phyloP scores from a whole-genome alignment of 2,113 vertebrate species.

The Tetraodon nigroviridis region DNA sequence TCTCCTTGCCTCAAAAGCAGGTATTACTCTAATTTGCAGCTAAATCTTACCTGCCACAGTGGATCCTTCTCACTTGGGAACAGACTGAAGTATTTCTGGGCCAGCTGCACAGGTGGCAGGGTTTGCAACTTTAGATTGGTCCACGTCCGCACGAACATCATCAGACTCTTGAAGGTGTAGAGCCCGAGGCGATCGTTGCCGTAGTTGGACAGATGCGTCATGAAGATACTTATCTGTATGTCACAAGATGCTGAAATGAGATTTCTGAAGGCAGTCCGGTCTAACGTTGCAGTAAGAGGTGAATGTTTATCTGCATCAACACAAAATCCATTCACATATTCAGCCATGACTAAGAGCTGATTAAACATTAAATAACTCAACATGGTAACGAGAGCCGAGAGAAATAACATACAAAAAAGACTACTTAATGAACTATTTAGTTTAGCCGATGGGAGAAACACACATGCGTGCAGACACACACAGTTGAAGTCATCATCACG shows the following conservation, averaged over 20 bases:
- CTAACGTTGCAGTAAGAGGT: not conserved
- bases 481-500: too few relatives aligned
- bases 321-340: too few relatives aligned
- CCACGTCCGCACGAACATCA: slow-evolving; percentile 90
- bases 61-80: slow-evolving; percentile 96
- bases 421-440: not conserved
- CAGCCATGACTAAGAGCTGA: too few relatives aligned
- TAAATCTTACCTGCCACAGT: slow-evolving; percentile 85
- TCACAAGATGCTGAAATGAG: not conserved
- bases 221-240: slow-evolving; percentile 94
- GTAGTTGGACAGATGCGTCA: slow-evolving; percentile 97
- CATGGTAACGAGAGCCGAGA: not conserved
- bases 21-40: not conserved
- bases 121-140: slow-evolving; percentile 94
- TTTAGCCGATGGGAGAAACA: not conserved
- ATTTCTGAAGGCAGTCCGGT: too few relatives aligned
- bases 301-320: not conserved
- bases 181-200: slow-evolving; percentile 95
- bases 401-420: not conserved
- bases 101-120: slow-evolving; percentile 86
- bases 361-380: too few relatives aligned
- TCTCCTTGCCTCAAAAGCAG: not conserved
- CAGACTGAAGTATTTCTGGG: slow-evolving; percentile 96
- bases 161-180: slow-evolving; percentile 93
- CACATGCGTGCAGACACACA: too few relatives aligned